phyloP scores from a whole-genome alignment of 2,113 vertebrate species.

The Aptenodytes forsteri region DNA sequence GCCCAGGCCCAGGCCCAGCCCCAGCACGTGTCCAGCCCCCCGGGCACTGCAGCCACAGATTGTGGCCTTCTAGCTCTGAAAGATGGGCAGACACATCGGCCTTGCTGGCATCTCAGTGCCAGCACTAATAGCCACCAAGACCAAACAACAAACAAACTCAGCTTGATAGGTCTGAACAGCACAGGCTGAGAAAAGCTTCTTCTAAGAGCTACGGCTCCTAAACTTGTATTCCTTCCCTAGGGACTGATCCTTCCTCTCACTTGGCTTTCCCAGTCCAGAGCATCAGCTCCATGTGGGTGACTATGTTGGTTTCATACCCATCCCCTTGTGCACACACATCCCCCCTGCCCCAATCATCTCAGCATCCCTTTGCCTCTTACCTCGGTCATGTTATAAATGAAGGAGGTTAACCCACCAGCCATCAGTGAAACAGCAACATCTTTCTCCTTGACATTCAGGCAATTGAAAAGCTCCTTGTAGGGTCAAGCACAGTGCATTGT shows the following conservation, averaged over 20 bases:
- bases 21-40: not conserved
- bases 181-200: not conserved
- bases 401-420: not conserved
- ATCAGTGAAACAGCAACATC: not conserved
- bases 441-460: constrained; percentile 9
- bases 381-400: fast-evolving
- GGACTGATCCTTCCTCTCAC: not conserved
- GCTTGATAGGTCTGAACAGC: not conserved
- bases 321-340: fast-evolving
- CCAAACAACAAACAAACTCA: not conserved
- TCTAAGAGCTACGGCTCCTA: not conserved
- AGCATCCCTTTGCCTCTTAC: not conserved
- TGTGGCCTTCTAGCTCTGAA: not conserved
- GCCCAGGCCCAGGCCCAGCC: not conserved
- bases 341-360: fast-evolving
- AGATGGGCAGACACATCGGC: not conserved
- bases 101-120: not conserved
- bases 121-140: not conserved
- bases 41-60: not conserved
- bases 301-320: fast-evolving
- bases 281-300: not conserved
- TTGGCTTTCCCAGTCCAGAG: not conserved
- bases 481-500: not conserved
- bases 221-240: not conserved
- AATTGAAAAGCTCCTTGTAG: not conserved